Conservation (phyloP, 2,113 vertebrate genomes). For the Hyperoodon ampullatus region DNA sequence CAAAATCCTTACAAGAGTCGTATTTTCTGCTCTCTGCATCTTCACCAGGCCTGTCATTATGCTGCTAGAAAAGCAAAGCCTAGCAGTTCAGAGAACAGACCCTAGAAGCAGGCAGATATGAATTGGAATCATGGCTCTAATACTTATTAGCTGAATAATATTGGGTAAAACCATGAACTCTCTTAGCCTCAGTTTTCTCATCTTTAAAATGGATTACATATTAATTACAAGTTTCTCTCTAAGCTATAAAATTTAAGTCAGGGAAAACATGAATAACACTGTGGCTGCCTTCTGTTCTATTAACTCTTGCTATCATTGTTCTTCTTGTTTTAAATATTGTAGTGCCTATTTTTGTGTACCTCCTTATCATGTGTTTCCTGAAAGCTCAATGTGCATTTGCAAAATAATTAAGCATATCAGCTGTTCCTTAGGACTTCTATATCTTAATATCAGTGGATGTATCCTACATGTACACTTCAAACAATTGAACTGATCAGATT, state of each 20-base stretch:
- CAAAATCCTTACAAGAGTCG: background rate
- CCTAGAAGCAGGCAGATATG: fast-evolving
- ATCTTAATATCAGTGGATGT: background rate
- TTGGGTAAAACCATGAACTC: background rate
- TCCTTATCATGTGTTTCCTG: background rate
- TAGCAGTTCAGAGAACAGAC: background rate
- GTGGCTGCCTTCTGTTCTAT: background rate
- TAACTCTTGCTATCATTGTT: background rate
- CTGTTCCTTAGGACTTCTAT: background rate
- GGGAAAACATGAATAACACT: background rate
- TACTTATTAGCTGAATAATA: background rate
- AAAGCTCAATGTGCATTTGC: background rate
- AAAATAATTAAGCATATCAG: background rate
- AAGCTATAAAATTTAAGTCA: background rate
- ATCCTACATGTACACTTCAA: background rate
- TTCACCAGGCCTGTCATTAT: fast-evolving
- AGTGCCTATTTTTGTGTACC: background rate
- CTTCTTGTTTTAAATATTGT: background rate
- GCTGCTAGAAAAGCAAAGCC: background rate
- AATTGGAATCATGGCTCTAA: background rate
- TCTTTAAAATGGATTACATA: background rate
- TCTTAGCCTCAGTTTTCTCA: background rate
- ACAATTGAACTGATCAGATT: background rate
- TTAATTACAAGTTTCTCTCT: background rate
- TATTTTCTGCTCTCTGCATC: fast-evolving